Base-by-base conservation (phyloP, 2,797 vertebrate genomes). In the Lagorchestes hirsutus region DNA sequence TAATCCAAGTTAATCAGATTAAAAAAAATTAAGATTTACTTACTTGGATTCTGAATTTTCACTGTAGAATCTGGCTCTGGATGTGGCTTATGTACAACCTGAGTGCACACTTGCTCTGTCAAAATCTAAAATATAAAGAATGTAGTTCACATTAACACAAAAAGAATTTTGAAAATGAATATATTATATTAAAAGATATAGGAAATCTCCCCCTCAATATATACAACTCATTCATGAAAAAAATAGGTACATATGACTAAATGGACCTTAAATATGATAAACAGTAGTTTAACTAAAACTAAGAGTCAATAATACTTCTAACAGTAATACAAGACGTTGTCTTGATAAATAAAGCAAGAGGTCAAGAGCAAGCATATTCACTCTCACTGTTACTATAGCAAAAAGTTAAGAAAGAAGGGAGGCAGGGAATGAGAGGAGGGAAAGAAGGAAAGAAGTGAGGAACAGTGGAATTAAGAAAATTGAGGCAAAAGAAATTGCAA, bases 11-110 rank as follows among this genome's bases (percentile, higher is more conserved):
- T n/a, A 54, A 87, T 0, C 5, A 1, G 12, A 13, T 22, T 4
- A 90, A 74, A 58, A 46, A 90, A 97, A n/a, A 96, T 11, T 31
- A 93, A 9, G 58, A 56, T 55, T 55, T 96, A 98, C 99, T 99
- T 98, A 99, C 99, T 99, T 97, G 99, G 99, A 98, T 99, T 99
- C 98, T 99, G 99, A 98, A 99, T 99, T 99, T 99, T 99, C 98
- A 99, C 99, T 11, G 99, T 99, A 55, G 99, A 99, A 98, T 99
- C 99, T 6, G 99, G 99, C 97, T 99, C 99, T 62, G 99, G 99
- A 97, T 99, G 99, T 0, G 99, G 99, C 98, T 99, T 99, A 98
- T 99, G 99, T 94, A 99, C 99, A 98, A 99, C 99, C 97, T 99
- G 99, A 92, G 99, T 99, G 96, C 99, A 99, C 34, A 99, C 99